A percentile compares a stretch with the other conserved stretches of the same genome.
phyloP scores from a whole-genome alignment of 1,140 invertebrate genomes.

The Berghia stephanieae region DNA sequence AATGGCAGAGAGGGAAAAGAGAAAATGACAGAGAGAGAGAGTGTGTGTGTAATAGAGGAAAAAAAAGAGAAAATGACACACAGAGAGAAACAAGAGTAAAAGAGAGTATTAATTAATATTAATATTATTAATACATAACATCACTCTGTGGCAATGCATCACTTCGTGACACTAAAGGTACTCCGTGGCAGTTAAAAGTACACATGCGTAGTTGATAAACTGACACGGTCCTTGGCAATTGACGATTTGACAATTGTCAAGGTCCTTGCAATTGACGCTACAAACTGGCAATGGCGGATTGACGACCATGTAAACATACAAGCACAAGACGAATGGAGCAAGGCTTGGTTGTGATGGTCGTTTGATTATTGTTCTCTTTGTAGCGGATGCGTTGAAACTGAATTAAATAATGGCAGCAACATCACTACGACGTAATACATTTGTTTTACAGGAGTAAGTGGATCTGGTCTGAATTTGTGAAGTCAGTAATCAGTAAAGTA shows the following conservation, averaged over 20 bases:
- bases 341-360: too few species aligned
- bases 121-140: not conserved
- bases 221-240: not conserved
- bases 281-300: conserved; percentile 22
- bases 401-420: too few species aligned
- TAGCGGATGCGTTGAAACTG: too few species aligned
- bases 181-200: not conserved
- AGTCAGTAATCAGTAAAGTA: too few species aligned
- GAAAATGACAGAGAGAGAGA: not conserved
- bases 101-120: not conserved
- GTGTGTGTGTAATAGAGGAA: too few species aligned
- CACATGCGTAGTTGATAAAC: not conserved
- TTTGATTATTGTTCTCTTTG: too few species aligned
- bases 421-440: too few species aligned
- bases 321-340: too few species aligned
- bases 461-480: too few species aligned
- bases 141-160: not conserved
- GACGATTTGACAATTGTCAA: not conserved
- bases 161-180: not conserved
- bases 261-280: not conserved
- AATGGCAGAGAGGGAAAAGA: conserved; percentile 19
- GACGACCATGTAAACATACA: conserved; percentile 29
- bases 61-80: conserved; percentile 16
- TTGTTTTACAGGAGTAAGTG: too few species aligned
- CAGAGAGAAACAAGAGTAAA: conserved; percentile 8